Evolutionary conservation across 2,797 vertebrate species (phyloP).

Genomic region (Mastacembelus armatus): DNA sequence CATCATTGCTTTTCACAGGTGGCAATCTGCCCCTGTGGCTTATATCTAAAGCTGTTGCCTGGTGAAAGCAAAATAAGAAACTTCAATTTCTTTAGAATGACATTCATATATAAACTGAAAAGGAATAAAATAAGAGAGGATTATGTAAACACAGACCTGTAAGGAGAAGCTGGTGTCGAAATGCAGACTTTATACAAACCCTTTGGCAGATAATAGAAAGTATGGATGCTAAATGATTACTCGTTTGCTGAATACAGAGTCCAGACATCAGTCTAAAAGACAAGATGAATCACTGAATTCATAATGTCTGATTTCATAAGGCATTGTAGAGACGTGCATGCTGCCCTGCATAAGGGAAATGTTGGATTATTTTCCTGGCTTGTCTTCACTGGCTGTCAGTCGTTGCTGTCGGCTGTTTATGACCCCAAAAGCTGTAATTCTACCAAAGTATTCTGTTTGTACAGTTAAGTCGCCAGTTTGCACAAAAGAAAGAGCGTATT

Average conservation of each 20-base stretch:
- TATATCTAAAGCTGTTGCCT: not conserved
- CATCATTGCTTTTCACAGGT: slow-evolving; percentile 5
- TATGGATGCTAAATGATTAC: not conserved
- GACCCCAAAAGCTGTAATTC: slow-evolving; percentile 15
- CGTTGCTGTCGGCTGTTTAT: slow-evolving; percentile 11
- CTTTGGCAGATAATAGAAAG: not conserved
- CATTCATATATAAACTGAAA: not conserved
- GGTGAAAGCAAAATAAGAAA: slow-evolving; percentile 16
- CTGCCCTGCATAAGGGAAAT: slow-evolving; percentile 24
- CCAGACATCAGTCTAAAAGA: slow-evolving; percentile 18
- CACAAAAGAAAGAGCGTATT: not conserved
- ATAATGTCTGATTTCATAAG: slow-evolving; percentile 32
- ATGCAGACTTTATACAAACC: not conserved
- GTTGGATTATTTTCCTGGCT: slow-evolving; percentile 20
- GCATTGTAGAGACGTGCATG: slow-evolving; percentile 9
- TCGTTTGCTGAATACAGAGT: slow-evolving; percentile 1
- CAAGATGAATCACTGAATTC: slow-evolving; percentile 11
- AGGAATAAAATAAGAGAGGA: not conserved
- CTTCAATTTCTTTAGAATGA: not conserved
- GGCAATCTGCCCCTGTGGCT: not conserved
- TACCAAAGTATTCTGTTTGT: slow-evolving; percentile 11
- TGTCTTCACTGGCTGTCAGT: slow-evolving; percentile 12
- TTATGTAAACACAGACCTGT: not conserved
- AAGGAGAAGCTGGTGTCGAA: not conserved
- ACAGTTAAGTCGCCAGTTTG: slow-evolving; percentile 17